Evolutionary conservation across 2,797 vertebrate genomes (phyloP), one percentile per base, ranked within the genome.

Genomic region (Neoniphon sammara): DNA sequence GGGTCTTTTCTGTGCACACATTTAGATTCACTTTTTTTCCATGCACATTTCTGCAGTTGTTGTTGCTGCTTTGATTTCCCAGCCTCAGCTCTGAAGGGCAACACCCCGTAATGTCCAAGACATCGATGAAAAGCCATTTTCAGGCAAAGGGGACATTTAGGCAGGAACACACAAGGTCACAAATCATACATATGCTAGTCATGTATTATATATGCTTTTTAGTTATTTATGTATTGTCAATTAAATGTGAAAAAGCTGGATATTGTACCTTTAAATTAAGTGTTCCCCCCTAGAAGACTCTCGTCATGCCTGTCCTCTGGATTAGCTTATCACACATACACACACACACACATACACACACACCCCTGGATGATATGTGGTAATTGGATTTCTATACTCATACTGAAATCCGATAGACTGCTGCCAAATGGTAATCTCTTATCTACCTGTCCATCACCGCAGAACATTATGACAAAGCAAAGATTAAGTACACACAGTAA

Each of bases 341-440:
- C 58, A 55, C 80, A n/a, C 57, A 59, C 61, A 53, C 50, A 53
- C 50, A 42, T 31, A 66, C 20, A 18, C 52, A 25, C 61, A 59
- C 70, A 60, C 27, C 54, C 44, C 57, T 66, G 31, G 27, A 46
- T 62, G 52, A 81, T 74, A 75, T 75, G 57, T 65, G 58, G 47
- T 90, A 91, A 93, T 89, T 88, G 80, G 82, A 90, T 93, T 94
- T 91, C 64, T 56, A 66, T 70, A 66, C 47, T 64, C 10, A 52
- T 39, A 42, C 75, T 81, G 82, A 87, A 92, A 93, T 90, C 84
- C 75, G 70, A 91, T 88, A 90, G 77, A 85, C 83, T 82, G 56
- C 67, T 69, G 82, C 78, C 77, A 84, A 79, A 89, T 56, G 58
- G 81, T 85, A 61, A 91, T 85, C 81, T 88, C 76, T 78, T 86